These are phyloP conservation scores for Aspidoscelis tigris DNA, from an alignment of 2,113 vertebrate species.

Conservation along the genomic window DNA sequence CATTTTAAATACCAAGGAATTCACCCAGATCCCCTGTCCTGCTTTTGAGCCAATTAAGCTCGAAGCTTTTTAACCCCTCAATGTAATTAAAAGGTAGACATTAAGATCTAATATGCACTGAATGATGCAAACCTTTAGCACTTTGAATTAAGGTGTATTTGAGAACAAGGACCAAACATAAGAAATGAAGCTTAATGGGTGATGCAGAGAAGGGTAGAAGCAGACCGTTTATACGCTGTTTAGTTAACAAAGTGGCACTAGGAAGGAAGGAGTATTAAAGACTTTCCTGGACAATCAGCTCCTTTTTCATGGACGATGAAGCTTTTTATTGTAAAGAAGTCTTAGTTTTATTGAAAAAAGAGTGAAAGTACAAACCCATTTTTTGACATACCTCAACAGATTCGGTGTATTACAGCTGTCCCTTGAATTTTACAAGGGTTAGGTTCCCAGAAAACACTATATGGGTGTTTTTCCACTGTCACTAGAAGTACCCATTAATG, in stretches of 20 bases:
- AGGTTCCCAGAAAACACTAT: too few relatives aligned
- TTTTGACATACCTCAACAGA: too few relatives aligned
- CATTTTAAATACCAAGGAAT: not conserved
- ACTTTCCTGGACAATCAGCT: not conserved
- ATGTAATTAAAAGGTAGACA: not conserved
- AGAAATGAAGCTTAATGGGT: not conserved
- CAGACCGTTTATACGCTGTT: not conserved
- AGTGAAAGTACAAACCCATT: not conserved
- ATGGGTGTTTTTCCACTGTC: too few relatives aligned
- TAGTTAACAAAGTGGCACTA: not conserved
- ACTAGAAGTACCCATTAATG: too few relatives aligned
- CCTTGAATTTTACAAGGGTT: not conserved
- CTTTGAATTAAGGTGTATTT: not conserved
- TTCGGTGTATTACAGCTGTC: too few relatives aligned
- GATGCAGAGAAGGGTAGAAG: too few relatives aligned
- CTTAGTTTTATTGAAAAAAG: constrained; percentile 1
- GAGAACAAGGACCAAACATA: not conserved
- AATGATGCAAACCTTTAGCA: not conserved
- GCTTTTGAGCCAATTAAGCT: not conserved
- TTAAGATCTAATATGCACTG: not conserved
- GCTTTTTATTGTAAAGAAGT: not conserved
- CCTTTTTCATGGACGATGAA: not conserved
- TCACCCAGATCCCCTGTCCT: not conserved
- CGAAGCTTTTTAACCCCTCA: not conserved
- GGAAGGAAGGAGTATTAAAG: not conserved